Evolutionary conservation across 64 coral and sea anemone species (phyloP).

Genomic region (Acropora tenuis): DNA sequence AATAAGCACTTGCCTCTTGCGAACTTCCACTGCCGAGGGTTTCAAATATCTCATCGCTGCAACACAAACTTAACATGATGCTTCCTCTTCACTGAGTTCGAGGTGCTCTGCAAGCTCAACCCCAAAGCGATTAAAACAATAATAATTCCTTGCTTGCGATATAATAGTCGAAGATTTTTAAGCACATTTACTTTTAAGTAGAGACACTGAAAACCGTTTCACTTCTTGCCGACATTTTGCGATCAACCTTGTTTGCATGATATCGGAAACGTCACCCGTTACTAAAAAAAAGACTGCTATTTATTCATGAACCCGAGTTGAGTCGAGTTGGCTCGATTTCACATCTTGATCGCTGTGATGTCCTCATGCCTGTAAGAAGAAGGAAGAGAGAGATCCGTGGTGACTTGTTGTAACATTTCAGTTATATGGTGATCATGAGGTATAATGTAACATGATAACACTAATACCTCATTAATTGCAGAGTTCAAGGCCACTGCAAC

Average conservation of each 20-base stretch:
- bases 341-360: neutral
- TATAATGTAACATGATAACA: no score
- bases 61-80: neutral
- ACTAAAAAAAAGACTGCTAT: neutral
- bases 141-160: neutral
- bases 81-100: neutral
- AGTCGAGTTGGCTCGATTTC: neutral
- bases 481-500: no score
- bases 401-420: no score
- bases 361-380: neutral
- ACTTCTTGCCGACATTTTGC: slow-evolving; percentile 3
- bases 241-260: neutral
- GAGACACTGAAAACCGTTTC: neutral
- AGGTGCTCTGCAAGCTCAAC: neutral
- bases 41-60: neutral
- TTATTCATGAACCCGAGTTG: neutral
- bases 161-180: neutral
- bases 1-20: neutral
- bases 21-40: neutral
- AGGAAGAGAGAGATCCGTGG: no score
- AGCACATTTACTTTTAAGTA: neutral
- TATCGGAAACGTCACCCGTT: neutral
- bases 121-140: neutral
- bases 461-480: no score
- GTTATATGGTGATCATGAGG: no score